Evolutionary conservation across 2,888 invertebrate genomes (phyloP).

Genomic region (Danaus chrysippus): DNA sequence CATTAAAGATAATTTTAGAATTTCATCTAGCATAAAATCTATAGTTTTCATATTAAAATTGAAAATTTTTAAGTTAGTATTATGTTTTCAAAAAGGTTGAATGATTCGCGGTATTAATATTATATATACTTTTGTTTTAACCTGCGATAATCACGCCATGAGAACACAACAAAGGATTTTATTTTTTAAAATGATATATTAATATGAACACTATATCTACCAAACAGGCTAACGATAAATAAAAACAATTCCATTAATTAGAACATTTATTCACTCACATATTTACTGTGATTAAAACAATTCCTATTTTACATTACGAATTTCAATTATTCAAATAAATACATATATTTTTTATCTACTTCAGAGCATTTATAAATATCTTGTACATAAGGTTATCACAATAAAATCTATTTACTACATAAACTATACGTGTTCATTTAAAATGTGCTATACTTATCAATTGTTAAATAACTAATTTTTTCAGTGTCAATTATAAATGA

Average conservation of each 20-base stretch:
- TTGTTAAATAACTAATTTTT: too few relatives aligned
- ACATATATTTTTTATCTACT: constrained; percentile 16
- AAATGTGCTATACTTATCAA: not conserved
- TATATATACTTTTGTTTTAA: too few relatives aligned
- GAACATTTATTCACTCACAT: constrained; percentile 30
- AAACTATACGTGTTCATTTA: not conserved
- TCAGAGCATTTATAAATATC: constrained; percentile 33
- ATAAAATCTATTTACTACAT: constrained; percentile 20
- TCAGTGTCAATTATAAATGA: too few relatives aligned
- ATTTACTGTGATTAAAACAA: constrained; percentile 23
- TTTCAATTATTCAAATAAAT: constrained; percentile 31
- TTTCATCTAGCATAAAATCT: too few relatives aligned
- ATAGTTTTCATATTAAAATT: too few relatives aligned
- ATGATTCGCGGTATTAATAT: too few relatives aligned
- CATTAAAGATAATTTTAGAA: too few relatives aligned
- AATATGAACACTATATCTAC: not conserved
- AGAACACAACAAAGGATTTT: too few relatives aligned
- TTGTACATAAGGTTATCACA: constrained; percentile 34
- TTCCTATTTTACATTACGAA: constrained; percentile 28
- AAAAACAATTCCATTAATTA: constrained; percentile 10
- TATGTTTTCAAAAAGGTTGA: too few relatives aligned
- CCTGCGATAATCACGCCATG: too few relatives aligned
- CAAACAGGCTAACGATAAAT: constrained; percentile 7
- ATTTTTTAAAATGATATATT: too few relatives aligned
- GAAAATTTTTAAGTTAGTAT: too few relatives aligned